phyloP scores from a whole-genome alignment of 1,140 invertebrate genomes.

The Cydia fagiglandana region DNA sequence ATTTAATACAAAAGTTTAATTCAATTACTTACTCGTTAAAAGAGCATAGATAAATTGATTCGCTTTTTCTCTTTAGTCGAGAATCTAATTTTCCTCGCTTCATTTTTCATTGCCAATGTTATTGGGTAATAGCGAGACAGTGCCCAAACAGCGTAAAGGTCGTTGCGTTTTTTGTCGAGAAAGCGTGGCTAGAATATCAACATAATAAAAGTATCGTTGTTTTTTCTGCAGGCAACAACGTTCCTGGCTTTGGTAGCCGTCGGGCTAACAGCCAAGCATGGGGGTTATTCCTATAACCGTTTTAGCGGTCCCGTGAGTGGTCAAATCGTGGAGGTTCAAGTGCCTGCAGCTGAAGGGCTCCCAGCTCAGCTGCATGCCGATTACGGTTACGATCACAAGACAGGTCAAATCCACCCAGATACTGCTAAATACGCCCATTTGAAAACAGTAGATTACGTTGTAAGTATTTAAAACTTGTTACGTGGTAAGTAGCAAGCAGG shows the following conservation, averaged over 20 bases:
- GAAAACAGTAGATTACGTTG: conserved; percentile 81
- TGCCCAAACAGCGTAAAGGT: conserved; percentile 60
- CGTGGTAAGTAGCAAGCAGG: background rate
- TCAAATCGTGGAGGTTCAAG: conserved; percentile 76
- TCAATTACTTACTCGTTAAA: conserved; percentile 3
- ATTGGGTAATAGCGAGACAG: conserved; percentile 51
- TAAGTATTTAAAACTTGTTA: conserved; percentile 49
- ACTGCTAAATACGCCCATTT: conserved; percentile 76
- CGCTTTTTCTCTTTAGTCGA: background rate
- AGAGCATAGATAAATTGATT: conserved; percentile 12
- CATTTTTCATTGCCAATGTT: conserved; percentile 62
- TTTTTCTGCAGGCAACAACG: conserved; percentile 51
- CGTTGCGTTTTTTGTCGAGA: conserved; percentile 44
- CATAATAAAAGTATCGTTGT: background rate
- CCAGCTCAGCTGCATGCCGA: conserved; percentile 78
- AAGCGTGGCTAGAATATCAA: conserved; percentile 32
- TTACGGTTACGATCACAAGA: conserved; percentile 76
- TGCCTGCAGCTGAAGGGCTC: conserved; percentile 69
- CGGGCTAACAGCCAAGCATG: conserved; percentile 58
- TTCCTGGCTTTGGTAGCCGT: conserved; percentile 47
- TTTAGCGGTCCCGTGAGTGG: conserved; percentile 84
- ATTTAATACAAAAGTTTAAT: background rate
- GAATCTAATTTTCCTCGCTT: conserved; percentile 46
- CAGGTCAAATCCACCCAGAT: conserved; percentile 73
- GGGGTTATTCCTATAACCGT: conserved; percentile 82